A percentile compares a stretch with the other conserved stretches of the same genome.
Conservation (phyloP, 2,888 invertebrate genomes). For the Dichetophora obliterata region DNA sequence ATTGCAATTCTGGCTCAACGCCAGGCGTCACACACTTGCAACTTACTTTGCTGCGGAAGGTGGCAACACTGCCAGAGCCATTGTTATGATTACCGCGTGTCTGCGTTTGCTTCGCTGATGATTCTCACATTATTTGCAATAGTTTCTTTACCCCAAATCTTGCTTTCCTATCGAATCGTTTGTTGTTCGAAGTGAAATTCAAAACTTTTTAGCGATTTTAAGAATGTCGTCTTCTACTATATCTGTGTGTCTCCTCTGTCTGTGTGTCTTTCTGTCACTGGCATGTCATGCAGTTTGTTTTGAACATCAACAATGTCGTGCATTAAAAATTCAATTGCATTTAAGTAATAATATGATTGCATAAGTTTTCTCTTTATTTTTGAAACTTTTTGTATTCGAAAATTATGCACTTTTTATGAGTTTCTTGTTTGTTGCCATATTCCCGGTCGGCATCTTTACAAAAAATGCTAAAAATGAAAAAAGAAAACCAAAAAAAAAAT, state of each 20-base stretch:
- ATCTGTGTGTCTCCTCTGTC: too few species aligned
- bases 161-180: not conserved
- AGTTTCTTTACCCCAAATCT: not conserved
- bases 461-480: too few species aligned
- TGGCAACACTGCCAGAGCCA: conserved; percentile 1
- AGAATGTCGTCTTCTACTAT: too few species aligned
- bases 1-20: conserved; percentile 19
- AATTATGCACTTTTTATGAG: too few species aligned
- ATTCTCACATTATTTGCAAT: conserved; percentile 25
- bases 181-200: conserved; percentile 10
- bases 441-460: too few species aligned
- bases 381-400: not conserved
- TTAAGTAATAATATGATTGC: not conserved
- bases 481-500: too few species aligned
- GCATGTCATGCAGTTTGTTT: not conserved
- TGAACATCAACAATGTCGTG: not conserved
- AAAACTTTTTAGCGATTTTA: conserved; percentile 25
- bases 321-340: conserved; percentile 10
- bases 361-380: not conserved
- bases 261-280: not conserved
- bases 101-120: not conserved
- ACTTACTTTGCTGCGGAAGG: not conserved
- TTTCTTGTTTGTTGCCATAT: too few species aligned
- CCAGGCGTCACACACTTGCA: conserved; percentile 16
- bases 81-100: not conserved